phyloP scores from a whole-genome alignment of 2,888 invertebrate genomes.

The Rambutsinella grinnellia region DNA sequence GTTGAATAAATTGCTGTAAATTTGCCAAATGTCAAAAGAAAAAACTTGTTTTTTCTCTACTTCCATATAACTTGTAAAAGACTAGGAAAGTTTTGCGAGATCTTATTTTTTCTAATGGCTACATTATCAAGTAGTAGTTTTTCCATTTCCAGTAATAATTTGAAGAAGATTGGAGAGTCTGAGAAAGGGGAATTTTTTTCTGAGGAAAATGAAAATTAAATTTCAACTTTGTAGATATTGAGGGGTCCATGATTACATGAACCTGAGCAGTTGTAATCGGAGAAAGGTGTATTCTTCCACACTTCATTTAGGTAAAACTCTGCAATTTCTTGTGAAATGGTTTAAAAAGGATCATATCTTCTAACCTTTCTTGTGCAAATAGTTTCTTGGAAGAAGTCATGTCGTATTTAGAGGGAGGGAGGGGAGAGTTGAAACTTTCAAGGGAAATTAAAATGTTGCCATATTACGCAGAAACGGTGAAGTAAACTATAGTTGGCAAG shows the following conservation, averaged over 20 bases:
- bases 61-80: constrained; percentile 8
- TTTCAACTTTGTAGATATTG: too few relatives aligned
- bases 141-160: constrained; percentile 15
- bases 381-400: too few relatives aligned
- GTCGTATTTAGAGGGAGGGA: neutral
- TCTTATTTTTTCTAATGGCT: constrained; percentile 12
- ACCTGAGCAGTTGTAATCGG: too few relatives aligned
- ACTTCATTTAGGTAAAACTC: too few relatives aligned
- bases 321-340: too few relatives aligned
- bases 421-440: constrained; percentile 12
- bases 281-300: too few relatives aligned
- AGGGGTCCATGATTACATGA: too few relatives aligned
- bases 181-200: constrained; percentile 20
- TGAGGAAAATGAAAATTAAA: constrained; percentile 22
- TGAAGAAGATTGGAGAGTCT: neutral
- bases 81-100: neutral
- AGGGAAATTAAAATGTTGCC: constrained; percentile 34
- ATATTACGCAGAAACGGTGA: neutral
- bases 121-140: constrained; percentile 25
- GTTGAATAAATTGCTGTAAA: constrained; percentile 54
- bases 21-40: constrained; percentile 54
- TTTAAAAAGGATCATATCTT: too few relatives aligned
- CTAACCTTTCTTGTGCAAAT: too few relatives aligned
- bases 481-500: neutral
- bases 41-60: constrained; percentile 39